Evolutionary conservation across 2,113 vertebrate genomes (phyloP).

Genomic region (Rhinoderma darwinii): DNA sequence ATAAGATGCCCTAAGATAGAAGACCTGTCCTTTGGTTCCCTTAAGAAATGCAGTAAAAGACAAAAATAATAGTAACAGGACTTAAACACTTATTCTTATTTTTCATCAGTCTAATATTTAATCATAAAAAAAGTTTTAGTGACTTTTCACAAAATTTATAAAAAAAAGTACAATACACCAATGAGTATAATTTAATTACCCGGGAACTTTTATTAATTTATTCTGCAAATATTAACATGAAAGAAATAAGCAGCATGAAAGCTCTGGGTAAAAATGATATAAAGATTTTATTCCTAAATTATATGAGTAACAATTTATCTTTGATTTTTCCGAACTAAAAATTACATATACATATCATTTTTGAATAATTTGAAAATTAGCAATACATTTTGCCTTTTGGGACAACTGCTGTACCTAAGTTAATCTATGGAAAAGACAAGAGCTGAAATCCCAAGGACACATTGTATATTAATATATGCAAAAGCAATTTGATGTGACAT

Average conservation of each 20-base stretch:
- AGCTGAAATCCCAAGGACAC: slow-evolving; percentile 42
- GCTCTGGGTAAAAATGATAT: slow-evolving; percentile 11
- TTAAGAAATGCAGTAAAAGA: not conserved
- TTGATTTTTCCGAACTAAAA: not conserved
- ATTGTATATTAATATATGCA: slow-evolving; percentile 54
- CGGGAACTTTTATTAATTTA: slow-evolving; percentile 27
- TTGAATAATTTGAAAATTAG: slow-evolving; percentile 3
- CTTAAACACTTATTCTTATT: slow-evolving; percentile 7
- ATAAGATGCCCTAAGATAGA: not conserved
- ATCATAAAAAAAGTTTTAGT: not conserved
- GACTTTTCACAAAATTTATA: slow-evolving; percentile 16
- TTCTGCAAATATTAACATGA: slow-evolving; percentile 23
- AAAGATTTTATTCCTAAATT: not conserved
- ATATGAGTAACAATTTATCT: slow-evolving; percentile 5
- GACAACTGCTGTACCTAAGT: not conserved
- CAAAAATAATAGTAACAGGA: not conserved
- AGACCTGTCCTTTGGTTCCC: not conserved
- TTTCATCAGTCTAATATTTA: slow-evolving; percentile 30
- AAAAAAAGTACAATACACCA: not conserved
- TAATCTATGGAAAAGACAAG: slow-evolving; percentile 36
- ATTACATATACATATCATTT: slow-evolving; percentile 12
- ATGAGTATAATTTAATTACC: not conserved
- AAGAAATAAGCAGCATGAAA: slow-evolving; percentile 39
- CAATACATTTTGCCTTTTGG: not conserved
- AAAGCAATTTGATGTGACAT: slow-evolving; percentile 53